A percentile compares a stretch with the other conserved stretches of the same genome.
Evolutionary conservation across 2,113 vertebrate species (phyloP).

Genomic region (Muntiacus muntjak): DNA sequence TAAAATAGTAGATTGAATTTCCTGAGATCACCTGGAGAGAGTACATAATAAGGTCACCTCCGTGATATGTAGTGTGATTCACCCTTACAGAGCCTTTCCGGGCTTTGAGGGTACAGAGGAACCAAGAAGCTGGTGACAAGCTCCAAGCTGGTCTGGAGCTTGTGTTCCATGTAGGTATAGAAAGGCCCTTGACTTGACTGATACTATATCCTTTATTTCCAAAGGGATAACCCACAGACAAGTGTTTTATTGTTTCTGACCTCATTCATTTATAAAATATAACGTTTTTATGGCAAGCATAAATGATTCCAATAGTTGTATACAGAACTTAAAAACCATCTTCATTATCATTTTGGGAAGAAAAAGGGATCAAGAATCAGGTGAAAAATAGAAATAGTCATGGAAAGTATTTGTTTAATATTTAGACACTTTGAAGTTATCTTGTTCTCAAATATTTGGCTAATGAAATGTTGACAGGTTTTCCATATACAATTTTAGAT

Average conservation of each 20-base stretch:
- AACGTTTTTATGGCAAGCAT: background rate
- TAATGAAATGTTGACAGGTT: background rate
- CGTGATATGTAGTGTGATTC: background rate
- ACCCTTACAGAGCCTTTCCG: background rate
- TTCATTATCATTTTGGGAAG: background rate
- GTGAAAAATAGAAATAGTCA: background rate
- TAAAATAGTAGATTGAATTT: background rate
- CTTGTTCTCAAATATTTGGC: constrained; percentile 32
- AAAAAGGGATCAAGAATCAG: background rate
- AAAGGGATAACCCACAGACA: background rate
- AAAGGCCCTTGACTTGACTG: background rate
- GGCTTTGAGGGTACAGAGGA: background rate
- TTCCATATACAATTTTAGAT: background rate
- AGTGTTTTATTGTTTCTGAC: background rate
- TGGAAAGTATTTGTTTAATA: background rate
- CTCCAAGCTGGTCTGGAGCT: background rate
- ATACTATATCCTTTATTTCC: background rate
- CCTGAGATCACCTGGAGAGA: background rate
- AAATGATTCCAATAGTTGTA: background rate
- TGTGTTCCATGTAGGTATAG: background rate
- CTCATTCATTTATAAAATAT: background rate
- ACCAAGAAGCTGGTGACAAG: background rate
- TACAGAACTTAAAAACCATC: background rate
- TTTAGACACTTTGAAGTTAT: background rate
- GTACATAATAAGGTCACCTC: background rate